Conservation (phyloP, 2,888 invertebrate species). For the Mesochorus sp. region DNA sequence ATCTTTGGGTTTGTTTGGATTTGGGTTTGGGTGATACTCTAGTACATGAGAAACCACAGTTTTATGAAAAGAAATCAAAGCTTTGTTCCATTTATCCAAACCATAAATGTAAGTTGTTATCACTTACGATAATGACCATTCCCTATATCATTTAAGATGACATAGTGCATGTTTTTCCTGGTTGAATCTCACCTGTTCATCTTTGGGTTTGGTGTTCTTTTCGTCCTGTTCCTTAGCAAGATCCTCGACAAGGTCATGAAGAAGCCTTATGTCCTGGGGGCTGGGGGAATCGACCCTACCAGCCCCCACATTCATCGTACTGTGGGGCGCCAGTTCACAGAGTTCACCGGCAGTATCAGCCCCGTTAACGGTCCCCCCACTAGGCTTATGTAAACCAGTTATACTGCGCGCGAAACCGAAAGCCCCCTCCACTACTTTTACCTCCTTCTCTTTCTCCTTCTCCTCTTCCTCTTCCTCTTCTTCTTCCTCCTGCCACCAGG, state of each 20-base stretch:
- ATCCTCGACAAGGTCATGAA: slow-evolving; percentile 80
- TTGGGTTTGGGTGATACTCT: too few relatives aligned
- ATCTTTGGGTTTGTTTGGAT: too few relatives aligned
- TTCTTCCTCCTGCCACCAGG: slow-evolving; percentile 63
- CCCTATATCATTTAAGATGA: too few relatives aligned
- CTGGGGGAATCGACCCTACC: slow-evolving; percentile 79
- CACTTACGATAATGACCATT: too few relatives aligned
- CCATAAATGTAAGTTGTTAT: too few relatives aligned
- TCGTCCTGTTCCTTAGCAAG: slow-evolving; percentile 78
- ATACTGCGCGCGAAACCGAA: slow-evolving; percentile 54
- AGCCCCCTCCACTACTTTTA: slow-evolving; percentile 25
- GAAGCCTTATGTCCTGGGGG: slow-evolving; percentile 80
- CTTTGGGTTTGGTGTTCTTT: slow-evolving; percentile 68
- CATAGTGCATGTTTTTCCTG: slow-evolving; percentile 10
- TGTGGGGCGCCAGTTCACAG: slow-evolving; percentile 80
- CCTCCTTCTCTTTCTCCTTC: slow-evolving; percentile 63
- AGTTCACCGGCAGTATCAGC: slow-evolving; percentile 60
- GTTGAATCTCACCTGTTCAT: slow-evolving; percentile 76
- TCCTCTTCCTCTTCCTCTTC: slow-evolving; percentile 63
- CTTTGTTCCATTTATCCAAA: too few relatives aligned
- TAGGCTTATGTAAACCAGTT: slow-evolving; percentile 45
- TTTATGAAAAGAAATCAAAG: too few relatives aligned
- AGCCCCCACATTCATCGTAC: slow-evolving; percentile 79
- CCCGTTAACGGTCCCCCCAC: slow-evolving; percentile 37
- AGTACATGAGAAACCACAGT: too few relatives aligned